Conservation (phyloP, 2,113 vertebrate genomes). For the Pholis gunnellus region DNA sequence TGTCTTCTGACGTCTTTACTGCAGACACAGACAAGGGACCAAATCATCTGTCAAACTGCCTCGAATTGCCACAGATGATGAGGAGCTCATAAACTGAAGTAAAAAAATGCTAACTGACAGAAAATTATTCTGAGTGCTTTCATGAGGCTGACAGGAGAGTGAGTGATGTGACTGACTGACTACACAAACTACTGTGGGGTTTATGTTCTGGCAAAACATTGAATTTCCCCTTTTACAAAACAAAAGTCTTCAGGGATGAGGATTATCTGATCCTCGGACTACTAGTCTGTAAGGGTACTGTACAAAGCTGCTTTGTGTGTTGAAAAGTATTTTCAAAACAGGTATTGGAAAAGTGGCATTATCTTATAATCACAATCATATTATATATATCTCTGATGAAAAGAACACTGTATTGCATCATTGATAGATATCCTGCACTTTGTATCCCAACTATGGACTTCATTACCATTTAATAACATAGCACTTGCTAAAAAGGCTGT, state of each 20-base stretch:
- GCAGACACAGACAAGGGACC: background rate
- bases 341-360: background rate
- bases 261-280: conserved; percentile 12
- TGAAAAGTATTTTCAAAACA: background rate
- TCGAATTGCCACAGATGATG: background rate
- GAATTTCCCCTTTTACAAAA: background rate
- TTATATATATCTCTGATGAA: background rate
- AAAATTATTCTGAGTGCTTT: conserved; percentile 14
- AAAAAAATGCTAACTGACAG: background rate
- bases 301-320: background rate
- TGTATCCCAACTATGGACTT: background rate
- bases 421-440: background rate
- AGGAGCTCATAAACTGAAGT: background rate
- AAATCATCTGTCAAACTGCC: conserved; percentile 9
- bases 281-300: background rate
- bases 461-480: background rate
- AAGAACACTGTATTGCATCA: background rate
- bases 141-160: background rate
- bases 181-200: background rate
- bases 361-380: background rate
- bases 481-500: background rate
- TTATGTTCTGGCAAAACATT: background rate
- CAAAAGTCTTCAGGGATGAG: background rate
- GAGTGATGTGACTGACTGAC: background rate
- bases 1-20: background rate